Conservation (phyloP, 2,888 invertebrate species). For the Poecilus cupreus region DNA sequence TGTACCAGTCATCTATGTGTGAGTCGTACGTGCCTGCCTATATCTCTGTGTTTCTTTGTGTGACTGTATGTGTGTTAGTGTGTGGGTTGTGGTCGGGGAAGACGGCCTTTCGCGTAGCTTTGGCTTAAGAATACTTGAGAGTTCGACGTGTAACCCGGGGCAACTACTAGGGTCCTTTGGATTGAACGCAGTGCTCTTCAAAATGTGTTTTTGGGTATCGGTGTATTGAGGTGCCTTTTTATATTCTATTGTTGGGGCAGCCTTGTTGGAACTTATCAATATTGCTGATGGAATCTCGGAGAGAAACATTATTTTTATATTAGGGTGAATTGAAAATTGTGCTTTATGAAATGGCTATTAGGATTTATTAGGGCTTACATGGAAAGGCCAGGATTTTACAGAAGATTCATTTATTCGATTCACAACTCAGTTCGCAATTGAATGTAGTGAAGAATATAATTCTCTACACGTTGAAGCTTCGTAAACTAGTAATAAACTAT, state of each 20-base stretch:
- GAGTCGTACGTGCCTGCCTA: background rate
- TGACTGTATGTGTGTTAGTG: background rate
- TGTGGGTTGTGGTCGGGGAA: background rate
- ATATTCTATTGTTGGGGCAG: background rate
- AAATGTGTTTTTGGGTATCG: slow-evolving; percentile 1
- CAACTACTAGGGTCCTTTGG: slow-evolving; percentile 8
- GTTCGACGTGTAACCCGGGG: slow-evolving; percentile 17
- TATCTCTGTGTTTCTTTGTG: background rate
- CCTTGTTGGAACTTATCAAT: slow-evolving; percentile 8
- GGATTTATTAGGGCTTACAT: no score
- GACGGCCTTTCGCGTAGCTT: slow-evolving; percentile 1
- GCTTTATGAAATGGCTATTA: background rate
- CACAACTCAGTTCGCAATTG: no score
- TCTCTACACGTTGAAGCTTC: no score
- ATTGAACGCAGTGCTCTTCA: background rate
- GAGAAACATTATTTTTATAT: background rate
- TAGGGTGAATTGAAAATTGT: background rate
- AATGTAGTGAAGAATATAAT: no score
- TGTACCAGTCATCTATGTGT: no score
- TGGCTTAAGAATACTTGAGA: slow-evolving; percentile 26
- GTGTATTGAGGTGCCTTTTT: background rate
- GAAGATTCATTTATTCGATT: background rate
- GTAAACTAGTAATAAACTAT: no score
- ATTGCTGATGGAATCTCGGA: background rate
- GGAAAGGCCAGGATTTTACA: no score